Evolutionary conservation across 2,113 vertebrate species (phyloP), one percentile per base, ranked within the genome.

Genomic region (Rhinoderma darwinii): DNA sequence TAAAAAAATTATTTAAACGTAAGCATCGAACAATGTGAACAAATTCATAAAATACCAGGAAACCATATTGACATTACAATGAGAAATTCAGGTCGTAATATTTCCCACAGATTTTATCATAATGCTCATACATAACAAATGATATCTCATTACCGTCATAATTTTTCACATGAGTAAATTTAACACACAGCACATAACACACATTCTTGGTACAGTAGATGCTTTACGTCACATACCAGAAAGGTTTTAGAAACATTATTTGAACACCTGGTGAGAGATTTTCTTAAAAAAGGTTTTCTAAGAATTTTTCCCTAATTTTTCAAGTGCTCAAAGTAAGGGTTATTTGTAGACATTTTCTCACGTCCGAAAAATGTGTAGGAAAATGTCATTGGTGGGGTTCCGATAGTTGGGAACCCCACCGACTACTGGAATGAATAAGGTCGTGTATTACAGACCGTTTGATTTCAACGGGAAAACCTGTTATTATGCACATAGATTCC

Each of bases 201-300:
- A 83, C 30, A 83, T 70, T 47, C 81, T 30, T n/a, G 50, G 27
- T n/a, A n/a, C n/a, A n/a, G n/a, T 61, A 78, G 56, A 74, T 66
- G 56, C 41, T 66, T 47, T 78, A 10, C 35, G 43, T 66, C 74
- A 78, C 74, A 78, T 77, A 66, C 27, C 82, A 72, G n/a, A 32
- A 70, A n/a, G 54, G 44, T 85, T 61, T 17, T 37, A 78, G n/a
- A 66, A 32, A 74, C 39, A 35, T 41, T 84, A 74, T 84, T 84
- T 84, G 47, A 84, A 84, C 82, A 74, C 44, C 82, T 84, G 82
- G 47, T 37, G 15, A 22, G 76, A 56, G 3, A 8, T 41, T 72
- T 70, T 70, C 37, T 2, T 17, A 3, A 20, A 17, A 37, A 22
- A 70, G 2, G 18, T 39, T 72, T 72, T 39, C 22, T 39, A 11